Base-by-base conservation (phyloP, 2,113 vertebrate species). In the Empidonax alnorum region DNA sequence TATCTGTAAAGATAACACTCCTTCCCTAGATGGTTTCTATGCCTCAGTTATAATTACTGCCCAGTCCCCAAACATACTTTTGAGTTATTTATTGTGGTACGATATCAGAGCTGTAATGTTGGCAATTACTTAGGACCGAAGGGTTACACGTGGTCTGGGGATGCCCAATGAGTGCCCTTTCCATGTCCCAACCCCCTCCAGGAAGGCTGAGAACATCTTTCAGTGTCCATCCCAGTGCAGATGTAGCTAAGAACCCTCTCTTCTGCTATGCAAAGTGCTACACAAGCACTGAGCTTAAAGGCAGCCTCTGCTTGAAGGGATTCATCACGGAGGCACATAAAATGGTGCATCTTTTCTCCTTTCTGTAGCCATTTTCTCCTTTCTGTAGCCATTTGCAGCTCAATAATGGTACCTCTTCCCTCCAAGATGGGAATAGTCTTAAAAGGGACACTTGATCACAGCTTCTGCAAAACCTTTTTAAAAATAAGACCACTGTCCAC, bases 1-100 rank as follows among this genome's bases (percentile, higher is more conserved):
- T 97, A 97, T 96, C 96, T 92, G 76, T 67, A 89, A 96, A 94
- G 88, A 93, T 93, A 90, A 79, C 79, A 83, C 75, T 96, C 88
- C 90, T 96, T 95, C 85, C 73, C 56, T 92, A 7, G 59, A 47
- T 41, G 27, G n/a, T 83, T 89, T 93, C 90, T 81, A 2, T 67
- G 88, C 92, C 84, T 90, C 56, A 52, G 73, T 92, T 89, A 37
- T 94, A 95, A 94, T 90, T 86, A 84, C 72, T 65, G 72, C 55
- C 56, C 75, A 28, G 73, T 93, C 72, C 49, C 78, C 85, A 84
- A 88, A 63, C 63, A 63, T 72, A 23, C 8, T 73, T 94, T 27
- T 73, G 74, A 49, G 87, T 95, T 93, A 74, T 90, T 84, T 92
- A 71, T 35, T 31, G 50, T 80, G 42, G 42, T 56, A 30, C 46